Conservation (phyloP, 2,888 invertebrate species). For the Aphodius granarius region DNA sequence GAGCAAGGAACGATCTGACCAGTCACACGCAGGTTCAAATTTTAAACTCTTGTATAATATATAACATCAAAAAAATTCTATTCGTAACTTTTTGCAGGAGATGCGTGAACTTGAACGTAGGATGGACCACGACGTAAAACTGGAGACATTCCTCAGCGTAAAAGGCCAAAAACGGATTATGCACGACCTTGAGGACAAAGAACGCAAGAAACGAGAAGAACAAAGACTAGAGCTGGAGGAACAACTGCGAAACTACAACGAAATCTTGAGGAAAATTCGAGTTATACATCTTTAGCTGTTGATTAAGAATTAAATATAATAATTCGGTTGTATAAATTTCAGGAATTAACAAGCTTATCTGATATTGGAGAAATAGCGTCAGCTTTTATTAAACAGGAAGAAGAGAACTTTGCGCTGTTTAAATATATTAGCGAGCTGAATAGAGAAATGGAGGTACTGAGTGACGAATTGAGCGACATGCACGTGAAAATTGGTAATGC, state of each 20-base stretch:
- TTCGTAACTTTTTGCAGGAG: slow-evolving; percentile 58
- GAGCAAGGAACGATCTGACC: slow-evolving; percentile 72
- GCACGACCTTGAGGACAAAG: slow-evolving; percentile 73
- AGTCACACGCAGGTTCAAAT: slow-evolving; percentile 68
- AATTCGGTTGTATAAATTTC: slow-evolving; percentile 36
- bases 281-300: slow-evolving; percentile 36
- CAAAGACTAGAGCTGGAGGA: slow-evolving; percentile 70
- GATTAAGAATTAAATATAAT: not conserved
- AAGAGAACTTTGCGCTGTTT: slow-evolving; percentile 89
- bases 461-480: slow-evolving; percentile 67
- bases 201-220: slow-evolving; percentile 68
- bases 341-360: slow-evolving; percentile 64
- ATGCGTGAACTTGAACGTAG: slow-evolving; percentile 86
- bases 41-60: no score
- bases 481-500: slow-evolving; percentile 66
- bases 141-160: slow-evolving; percentile 82
- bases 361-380: slow-evolving; percentile 69
- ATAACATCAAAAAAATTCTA: not conserved
- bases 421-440: slow-evolving; percentile 90
- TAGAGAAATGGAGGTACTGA: slow-evolving; percentile 75
- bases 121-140: slow-evolving; percentile 80
- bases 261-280: slow-evolving; percentile 75
- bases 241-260: slow-evolving; percentile 71
- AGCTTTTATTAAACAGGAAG: slow-evolving; percentile 82
- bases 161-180: slow-evolving; percentile 80